Conservation (phyloP, 2,797 vertebrate genomes). For the Hypotaenidia okinawae region DNA sequence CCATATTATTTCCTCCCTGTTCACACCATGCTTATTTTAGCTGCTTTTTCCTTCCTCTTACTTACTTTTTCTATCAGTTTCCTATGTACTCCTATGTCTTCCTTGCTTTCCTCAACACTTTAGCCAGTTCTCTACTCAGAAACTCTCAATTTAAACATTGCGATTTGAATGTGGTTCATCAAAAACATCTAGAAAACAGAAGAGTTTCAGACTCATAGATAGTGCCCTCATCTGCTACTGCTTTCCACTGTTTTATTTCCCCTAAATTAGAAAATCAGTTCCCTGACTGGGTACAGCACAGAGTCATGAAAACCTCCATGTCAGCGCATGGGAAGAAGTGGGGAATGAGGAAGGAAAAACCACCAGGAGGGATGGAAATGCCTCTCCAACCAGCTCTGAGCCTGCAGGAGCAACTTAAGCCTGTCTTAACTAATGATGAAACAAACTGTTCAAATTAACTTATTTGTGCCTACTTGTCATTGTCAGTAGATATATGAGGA, state of each 20-base stretch:
- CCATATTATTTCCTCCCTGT: slow-evolving; percentile 28
- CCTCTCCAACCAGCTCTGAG: background rate
- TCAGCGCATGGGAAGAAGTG: background rate
- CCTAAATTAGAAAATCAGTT: background rate
- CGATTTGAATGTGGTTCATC: background rate
- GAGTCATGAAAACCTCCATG: background rate
- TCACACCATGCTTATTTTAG: slow-evolving; percentile 51
- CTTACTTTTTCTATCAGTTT: slow-evolving; percentile 21
- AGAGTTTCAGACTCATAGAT: background rate
- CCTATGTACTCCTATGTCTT: background rate
- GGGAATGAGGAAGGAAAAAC: background rate
- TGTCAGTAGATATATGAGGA: background rate
- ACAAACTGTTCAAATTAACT: background rate
- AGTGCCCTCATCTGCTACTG: background rate
- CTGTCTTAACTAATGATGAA: background rate
- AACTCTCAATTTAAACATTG: background rate
- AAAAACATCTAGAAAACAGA: background rate
- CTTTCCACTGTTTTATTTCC: background rate
- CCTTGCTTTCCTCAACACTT: background rate
- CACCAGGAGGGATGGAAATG: background rate
- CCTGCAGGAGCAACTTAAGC: background rate
- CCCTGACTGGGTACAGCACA: background rate
- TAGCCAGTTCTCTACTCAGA: background rate
- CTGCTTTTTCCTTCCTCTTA: slow-evolving; percentile 39
- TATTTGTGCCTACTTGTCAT: background rate